Conservation (phyloP, 1,140 invertebrate genomes). For the Drosophila kikkawai region DNA sequence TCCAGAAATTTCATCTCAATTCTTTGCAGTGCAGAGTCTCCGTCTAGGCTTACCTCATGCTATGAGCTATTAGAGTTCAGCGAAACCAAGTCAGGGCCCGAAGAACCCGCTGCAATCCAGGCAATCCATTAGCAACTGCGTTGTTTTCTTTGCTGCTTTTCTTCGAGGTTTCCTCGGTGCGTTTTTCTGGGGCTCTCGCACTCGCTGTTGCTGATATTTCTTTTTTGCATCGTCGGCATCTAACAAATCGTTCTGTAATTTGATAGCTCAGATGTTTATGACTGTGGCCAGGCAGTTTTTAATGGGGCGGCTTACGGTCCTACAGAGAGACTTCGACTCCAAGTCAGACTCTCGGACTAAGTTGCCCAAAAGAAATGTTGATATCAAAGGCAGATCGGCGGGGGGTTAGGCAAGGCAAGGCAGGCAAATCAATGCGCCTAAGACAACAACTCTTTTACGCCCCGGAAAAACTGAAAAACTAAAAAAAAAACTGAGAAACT, state of each 20-base stretch:
- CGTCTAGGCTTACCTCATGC: slow-evolving; percentile 50
- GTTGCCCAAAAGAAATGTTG: slow-evolving; percentile 45
- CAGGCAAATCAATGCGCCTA: slow-evolving; percentile 27
- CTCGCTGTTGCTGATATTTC: slow-evolving; percentile 30
- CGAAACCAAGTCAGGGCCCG: slow-evolving; percentile 56
- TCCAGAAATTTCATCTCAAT: background rate
- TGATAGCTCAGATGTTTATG: slow-evolving; percentile 83
- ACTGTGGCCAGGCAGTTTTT: slow-evolving; percentile 77
- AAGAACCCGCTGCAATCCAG: slow-evolving; percentile 34
- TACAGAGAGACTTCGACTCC: slow-evolving; percentile 17
- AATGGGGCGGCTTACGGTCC: slow-evolving; percentile 63
- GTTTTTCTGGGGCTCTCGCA: slow-evolving; percentile 16
- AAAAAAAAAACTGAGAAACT: slow-evolving; percentile 20
- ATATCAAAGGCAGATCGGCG: slow-evolving; percentile 20
- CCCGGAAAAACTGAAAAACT: slow-evolving; percentile 43
- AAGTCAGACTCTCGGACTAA: slow-evolving; percentile 21
- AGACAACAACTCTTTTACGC: slow-evolving; percentile 52
- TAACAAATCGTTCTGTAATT: slow-evolving; percentile 84
- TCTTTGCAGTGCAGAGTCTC: slow-evolving; percentile 19
- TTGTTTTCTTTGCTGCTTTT: slow-evolving; percentile 49
- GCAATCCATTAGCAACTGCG: slow-evolving; percentile 60
- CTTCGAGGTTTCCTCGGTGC: slow-evolving; percentile 24
- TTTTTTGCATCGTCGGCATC: slow-evolving; percentile 72
- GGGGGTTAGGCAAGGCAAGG: background rate
- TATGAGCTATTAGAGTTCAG: slow-evolving; percentile 83